Evolutionary conservation across 1,140 invertebrate genomes (phyloP).

Genomic region (Meloidogyne exigua): DNA sequence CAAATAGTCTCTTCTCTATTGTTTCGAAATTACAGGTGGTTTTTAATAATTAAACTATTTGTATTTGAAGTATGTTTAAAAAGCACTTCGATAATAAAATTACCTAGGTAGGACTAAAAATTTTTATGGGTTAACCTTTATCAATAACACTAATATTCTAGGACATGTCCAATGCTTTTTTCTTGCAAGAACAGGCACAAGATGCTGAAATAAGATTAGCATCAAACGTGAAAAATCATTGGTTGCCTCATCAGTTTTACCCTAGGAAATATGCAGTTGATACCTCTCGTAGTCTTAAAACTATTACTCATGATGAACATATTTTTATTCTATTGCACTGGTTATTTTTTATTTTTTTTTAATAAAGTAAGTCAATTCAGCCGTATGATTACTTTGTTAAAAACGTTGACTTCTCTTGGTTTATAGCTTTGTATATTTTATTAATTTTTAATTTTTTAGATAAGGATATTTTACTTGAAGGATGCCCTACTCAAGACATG

Average conservation of each 20-base stretch:
- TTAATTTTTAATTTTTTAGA: not conserved
- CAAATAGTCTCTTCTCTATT: constrained; percentile 33
- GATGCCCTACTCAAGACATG: constrained; percentile 44
- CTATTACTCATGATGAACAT: constrained; percentile 32
- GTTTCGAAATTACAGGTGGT: constrained; percentile 36
- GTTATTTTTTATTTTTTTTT: constrained; percentile 16
- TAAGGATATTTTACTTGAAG: constrained; percentile 22
- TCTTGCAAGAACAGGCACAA: constrained; percentile 31
- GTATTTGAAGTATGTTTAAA: not conserved
- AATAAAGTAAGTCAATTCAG: constrained; percentile 22
- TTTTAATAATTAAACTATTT: constrained; percentile 10
- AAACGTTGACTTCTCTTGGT: constrained; percentile 39
- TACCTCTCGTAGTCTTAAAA: constrained; percentile 40
- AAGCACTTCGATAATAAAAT: too few species aligned
- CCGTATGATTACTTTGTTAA: constrained; percentile 43
- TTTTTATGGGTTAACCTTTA: not conserved
- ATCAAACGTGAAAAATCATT: constrained; percentile 31
- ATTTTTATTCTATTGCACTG: constrained; percentile 40
- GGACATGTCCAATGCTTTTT: constrained; percentile 31
- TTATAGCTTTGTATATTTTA: not conserved
- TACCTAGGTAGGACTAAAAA: not conserved
- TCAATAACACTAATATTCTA: constrained; percentile 14
- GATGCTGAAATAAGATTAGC: constrained; percentile 38
- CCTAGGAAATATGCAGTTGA: constrained; percentile 32
- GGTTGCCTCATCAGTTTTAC: constrained; percentile 45